Conservation (phyloP, 2,888 invertebrate species). For the Trimorus sp. region DNA sequence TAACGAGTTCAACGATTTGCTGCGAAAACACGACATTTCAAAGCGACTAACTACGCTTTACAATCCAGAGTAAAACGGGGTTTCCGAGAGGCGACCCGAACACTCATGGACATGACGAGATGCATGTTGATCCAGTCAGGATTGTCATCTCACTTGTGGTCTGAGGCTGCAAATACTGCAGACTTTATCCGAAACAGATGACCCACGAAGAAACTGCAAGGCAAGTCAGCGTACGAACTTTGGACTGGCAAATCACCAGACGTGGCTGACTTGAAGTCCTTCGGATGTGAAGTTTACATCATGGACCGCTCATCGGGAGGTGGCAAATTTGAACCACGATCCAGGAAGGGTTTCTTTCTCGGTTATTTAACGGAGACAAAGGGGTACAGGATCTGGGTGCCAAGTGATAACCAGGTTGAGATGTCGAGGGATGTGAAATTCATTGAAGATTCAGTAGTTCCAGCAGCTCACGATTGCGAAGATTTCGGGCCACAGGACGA, state of each 20-base stretch:
- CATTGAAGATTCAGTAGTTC: background rate
- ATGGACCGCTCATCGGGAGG: constrained; percentile 12
- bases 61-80: constrained; percentile 34
- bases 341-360: constrained; percentile 23
- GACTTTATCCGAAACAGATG: constrained; percentile 10
- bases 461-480: background rate
- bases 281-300: constrained; percentile 15
- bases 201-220: background rate
- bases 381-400: constrained; percentile 28
- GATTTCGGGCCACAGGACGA: background rate
- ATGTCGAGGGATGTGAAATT: constrained; percentile 33
- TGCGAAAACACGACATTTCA: background rate
- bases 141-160: constrained; percentile 7
- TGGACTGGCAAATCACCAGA: constrained; percentile 3
- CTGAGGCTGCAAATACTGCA: constrained; percentile 12
- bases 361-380: constrained; percentile 27
- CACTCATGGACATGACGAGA: constrained; percentile 28
- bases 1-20: constrained; percentile 8
- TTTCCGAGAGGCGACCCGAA: constrained; percentile 24
- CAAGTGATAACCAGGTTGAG: constrained; percentile 1
- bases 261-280: background rate
- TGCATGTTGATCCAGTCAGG: constrained; percentile 31
- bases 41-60: constrained; percentile 10
- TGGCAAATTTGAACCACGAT: constrained; percentile 26
- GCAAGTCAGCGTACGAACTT: constrained; percentile 5